These are phyloP conservation scores for Allolobophora icterica DNA, from an alignment of 2,888 invertebrate species.

Conservation along the genomic window DNA sequence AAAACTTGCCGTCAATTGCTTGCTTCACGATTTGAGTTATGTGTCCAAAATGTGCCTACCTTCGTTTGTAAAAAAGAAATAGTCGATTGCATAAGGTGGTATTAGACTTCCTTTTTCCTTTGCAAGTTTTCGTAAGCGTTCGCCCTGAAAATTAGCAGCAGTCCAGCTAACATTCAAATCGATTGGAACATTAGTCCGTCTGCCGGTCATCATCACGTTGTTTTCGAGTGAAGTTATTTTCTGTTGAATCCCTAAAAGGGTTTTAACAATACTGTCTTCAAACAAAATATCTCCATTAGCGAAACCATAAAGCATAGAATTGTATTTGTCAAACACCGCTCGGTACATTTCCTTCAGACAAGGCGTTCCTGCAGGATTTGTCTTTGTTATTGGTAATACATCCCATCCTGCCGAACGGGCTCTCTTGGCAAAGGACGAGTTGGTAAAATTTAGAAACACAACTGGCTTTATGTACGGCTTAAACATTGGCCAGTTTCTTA, in stretches of 20 bases:
- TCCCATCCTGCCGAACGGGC: conserved; percentile 26
- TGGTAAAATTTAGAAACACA: neutral
- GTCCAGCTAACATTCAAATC: neutral
- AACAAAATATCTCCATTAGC: too few species aligned
- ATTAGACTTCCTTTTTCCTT: neutral
- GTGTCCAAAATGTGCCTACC: too few species aligned
- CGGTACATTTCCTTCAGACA: conserved; percentile 25
- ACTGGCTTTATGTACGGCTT: too few species aligned
- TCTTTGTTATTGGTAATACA: conserved; percentile 5
- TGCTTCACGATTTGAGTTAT: too few species aligned
- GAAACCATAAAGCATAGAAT: neutral
- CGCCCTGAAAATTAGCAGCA: too few species aligned
- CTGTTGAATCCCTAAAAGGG: neutral
- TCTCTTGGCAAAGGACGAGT: neutral
- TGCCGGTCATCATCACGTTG: conserved; percentile 27
- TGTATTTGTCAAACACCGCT: conserved; percentile 28
- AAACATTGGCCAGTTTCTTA: too few species aligned
- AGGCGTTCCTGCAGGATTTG: conserved; percentile 31
- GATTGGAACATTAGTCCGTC: conserved; percentile 27
- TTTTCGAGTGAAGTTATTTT: neutral
- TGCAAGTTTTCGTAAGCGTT: too few species aligned
- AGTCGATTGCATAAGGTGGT: conserved; percentile 31
- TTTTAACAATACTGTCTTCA: too few species aligned
- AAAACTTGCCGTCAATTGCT: too few species aligned
- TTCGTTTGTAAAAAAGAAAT: conserved; percentile 30